phyloP scores from a whole-genome alignment of 2,113 vertebrate species.

The Hydropotes inermis region DNA sequence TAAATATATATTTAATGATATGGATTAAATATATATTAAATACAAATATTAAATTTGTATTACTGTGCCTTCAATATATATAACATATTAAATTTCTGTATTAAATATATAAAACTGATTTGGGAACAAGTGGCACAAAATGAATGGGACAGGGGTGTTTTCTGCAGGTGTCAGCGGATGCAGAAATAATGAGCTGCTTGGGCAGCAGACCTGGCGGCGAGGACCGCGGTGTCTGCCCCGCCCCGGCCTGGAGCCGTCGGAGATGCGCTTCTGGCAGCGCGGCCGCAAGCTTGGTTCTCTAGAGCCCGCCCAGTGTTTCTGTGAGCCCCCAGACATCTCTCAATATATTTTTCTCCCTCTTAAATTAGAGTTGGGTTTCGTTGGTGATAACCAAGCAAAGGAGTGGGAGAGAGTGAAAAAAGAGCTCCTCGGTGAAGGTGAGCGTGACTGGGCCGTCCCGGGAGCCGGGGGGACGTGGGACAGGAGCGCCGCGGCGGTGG shows the following conservation, averaged over 20 bases:
- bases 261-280: accelerated
- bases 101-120: background rate
- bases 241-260: background rate
- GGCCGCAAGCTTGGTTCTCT: background rate
- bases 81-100: background rate
- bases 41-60: background rate
- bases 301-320: background rate
- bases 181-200: background rate
- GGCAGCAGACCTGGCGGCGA: background rate
- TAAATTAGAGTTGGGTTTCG: background rate
- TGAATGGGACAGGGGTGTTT: background rate
- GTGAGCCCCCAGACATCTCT: background rate
- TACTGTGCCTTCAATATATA: background rate
- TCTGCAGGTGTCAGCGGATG: background rate
- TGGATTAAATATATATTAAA: background rate
- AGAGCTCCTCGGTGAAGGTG: background rate
- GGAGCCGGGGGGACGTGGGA: background rate
- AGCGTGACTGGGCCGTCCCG: background rate
- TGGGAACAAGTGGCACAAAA: background rate
- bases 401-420: background rate
- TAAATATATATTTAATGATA: background rate
- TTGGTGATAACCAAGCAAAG: background rate
- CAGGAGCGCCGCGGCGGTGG: background rate
- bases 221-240: background rate
- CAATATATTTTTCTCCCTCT: background rate